These are phyloP conservation scores for Stichopus horrens DNA, from an alignment of 53 echinoderm and acorn worm species.

Conservation along the genomic window DNA sequence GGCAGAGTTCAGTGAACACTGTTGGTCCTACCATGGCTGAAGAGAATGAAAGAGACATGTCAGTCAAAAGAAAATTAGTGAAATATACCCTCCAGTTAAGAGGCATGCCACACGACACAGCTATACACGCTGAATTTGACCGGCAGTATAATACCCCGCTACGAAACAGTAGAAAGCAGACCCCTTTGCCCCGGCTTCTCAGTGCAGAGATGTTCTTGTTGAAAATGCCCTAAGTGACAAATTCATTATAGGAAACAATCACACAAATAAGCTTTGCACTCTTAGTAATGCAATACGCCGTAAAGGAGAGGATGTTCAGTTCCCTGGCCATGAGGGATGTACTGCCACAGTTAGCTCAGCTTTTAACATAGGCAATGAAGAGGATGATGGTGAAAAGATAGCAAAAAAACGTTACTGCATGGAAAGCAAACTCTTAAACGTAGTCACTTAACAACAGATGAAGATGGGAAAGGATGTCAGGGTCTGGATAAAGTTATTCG, in stretches of 20 bases:
- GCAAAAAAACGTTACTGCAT: not conserved
- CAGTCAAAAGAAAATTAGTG: not conserved
- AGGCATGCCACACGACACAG: constrained; percentile 28
- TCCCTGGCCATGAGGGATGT: constrained; percentile 17
- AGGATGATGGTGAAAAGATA: constrained; percentile 18
- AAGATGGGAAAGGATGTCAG: constrained; percentile 33
- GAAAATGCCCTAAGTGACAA: too few relatives aligned
- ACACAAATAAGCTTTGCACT: constrained; percentile 32
- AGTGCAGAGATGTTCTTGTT: too few relatives aligned
- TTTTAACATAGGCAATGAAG: constrained; percentile 13
- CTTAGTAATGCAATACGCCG: not conserved
- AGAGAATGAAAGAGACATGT: constrained; percentile 44
- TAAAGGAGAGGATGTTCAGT: not conserved
- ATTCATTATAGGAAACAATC: too few relatives aligned
- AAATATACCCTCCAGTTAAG: constrained; percentile 41
- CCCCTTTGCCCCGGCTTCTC: too few relatives aligned
- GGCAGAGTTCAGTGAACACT: constrained; percentile 29
- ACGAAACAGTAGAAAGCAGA: too few relatives aligned
- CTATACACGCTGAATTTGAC: constrained; percentile 5
- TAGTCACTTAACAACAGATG: constrained; percentile 31
- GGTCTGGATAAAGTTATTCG: constrained; percentile 36
- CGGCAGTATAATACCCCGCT: too few relatives aligned
- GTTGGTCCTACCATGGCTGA: constrained; percentile 8
- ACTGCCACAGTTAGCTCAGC: not conserved
- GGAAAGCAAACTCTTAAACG: constrained; percentile 14